Evolutionary conservation across 2,113 vertebrate species (phyloP).

Genomic region (Dicerorhinus sumatrensis): DNA sequence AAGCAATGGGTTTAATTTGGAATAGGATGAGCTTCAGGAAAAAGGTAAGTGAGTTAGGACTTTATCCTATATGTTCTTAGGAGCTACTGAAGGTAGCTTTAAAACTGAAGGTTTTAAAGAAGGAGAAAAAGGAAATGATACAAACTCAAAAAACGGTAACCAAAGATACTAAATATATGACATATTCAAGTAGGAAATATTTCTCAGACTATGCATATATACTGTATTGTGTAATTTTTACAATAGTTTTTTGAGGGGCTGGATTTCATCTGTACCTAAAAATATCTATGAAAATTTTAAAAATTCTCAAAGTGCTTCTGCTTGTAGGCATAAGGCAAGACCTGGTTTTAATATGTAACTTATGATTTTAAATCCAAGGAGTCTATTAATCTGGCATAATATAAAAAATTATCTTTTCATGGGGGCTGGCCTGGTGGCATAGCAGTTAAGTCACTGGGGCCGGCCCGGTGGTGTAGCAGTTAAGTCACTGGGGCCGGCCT

Average conservation of each 20-base stretch:
- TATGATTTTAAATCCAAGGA: slow-evolving; percentile 49
- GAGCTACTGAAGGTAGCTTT: neutral
- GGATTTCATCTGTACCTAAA: slow-evolving; percentile 55
- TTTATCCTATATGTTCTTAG: neutral
- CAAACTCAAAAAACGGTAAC: neutral
- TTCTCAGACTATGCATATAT: slow-evolving; percentile 7
- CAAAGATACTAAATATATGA: slow-evolving; percentile 41
- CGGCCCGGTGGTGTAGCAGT: too few relatives aligned
- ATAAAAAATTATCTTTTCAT: slow-evolving; percentile 31
- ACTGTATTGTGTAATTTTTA: neutral
- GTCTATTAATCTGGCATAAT: slow-evolving; percentile 1
- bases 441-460: too few relatives aligned
- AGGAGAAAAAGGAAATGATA: neutral
- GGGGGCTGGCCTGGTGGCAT: too few relatives aligned
- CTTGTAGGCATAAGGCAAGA: slow-evolving; percentile 42
- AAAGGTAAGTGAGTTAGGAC: neutral
- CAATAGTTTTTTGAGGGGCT: neutral
- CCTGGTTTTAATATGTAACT: slow-evolving; percentile 16
- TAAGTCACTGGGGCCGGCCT: too few relatives aligned
- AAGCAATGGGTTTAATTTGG: slow-evolving; percentile 21
- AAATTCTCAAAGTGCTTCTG: slow-evolving; percentile 1
- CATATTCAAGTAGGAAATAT: slow-evolving; percentile 39
- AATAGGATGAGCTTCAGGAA: slow-evolving; percentile 9
- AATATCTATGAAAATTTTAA: slow-evolving; percentile 35
- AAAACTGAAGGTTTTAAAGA: slow-evolving; percentile 27